Percentiles rank a stretch among this genome's conserved stretches.
phyloP scores from a whole-genome alignment of 2,113 vertebrate genomes.

The Cariama cristata region DNA sequence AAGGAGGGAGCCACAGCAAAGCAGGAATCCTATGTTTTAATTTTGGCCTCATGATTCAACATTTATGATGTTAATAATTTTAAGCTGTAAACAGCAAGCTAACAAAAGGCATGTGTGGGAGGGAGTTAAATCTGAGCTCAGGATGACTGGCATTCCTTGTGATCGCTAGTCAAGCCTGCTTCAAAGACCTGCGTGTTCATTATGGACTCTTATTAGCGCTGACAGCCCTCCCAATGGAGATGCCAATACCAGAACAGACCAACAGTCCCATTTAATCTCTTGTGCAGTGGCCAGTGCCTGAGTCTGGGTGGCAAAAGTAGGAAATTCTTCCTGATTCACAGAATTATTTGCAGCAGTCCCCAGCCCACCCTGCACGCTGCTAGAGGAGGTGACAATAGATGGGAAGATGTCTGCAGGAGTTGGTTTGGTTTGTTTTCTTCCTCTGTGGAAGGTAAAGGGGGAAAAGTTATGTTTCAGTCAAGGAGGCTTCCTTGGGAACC shows the following conservation, averaged over 20 bases:
- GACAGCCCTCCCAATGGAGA: not conserved
- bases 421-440: not conserved
- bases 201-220: not conserved
- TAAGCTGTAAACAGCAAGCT: not conserved
- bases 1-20: not conserved
- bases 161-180: not conserved
- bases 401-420: not conserved
- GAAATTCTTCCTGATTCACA: not conserved
- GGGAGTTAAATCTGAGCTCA: not conserved
- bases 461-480: not conserved
- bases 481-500: not conserved
- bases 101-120: constrained; percentile 16
- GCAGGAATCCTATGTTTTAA: not conserved
- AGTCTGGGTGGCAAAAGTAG: not conserved
- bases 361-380: rapidly evolving
- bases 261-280: not conserved
- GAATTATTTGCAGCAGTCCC: not conserved
- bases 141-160: not conserved
- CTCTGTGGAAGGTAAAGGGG: not conserved
- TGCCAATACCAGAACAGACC: not conserved
- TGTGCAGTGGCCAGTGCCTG: not conserved
- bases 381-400: not conserved
- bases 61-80: not conserved
- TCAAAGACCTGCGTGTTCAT: rapidly evolving
- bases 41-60: not conserved